Evolutionary conservation across 2,888 invertebrate genomes (phyloP), one percentile per base, ranked within the genome.

Genomic region (Noctuana brunneofusca): DNA sequence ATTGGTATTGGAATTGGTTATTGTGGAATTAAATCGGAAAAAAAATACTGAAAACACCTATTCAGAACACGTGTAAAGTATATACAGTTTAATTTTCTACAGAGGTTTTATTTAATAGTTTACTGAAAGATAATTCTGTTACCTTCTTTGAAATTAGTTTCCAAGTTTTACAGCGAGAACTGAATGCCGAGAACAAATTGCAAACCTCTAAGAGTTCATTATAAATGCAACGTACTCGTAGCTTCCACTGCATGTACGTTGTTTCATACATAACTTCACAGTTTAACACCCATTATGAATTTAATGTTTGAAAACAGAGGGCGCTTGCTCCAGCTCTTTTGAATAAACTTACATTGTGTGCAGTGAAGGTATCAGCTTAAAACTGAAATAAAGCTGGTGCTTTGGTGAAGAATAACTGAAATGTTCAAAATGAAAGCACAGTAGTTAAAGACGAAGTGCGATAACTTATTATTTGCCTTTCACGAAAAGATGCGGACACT

Each of bases 161-260:
- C 18, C n/a, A 56, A 57, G 20, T 57, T 57, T 30, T 32, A 22
- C 27, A 32, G 46, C 56, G 32, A 38, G 24, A 58, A 38, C 38
- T 24, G 16, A 58, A 58, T 58, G 14, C 48, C 22, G 35, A 22
- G 49, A 9, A 27, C 49, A 50, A 58, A 58, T 49, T 50, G 49
- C 20, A 32, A 58, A 58, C 49, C 58, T 49, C 54, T 48, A 50
- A 49, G 58, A 58, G 58, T 41, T 58, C 52, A 58, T 58, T 52
- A 50, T 46, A 58, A 58, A 43, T 30, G 41, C 52, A 46, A 43
- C 20, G 43, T 43, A 24, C 24, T 24, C 24, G 24, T 48, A 53
- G 53, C 52, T 59, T 41, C 32, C 32, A 14, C 52, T 53, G 43
- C 59, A 59, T 53, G 30, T 59, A 46, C 22, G 52, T 32, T 53